phyloP scores from a whole-genome alignment of 2,113 vertebrate species.

The Verasper variegatus region DNA sequence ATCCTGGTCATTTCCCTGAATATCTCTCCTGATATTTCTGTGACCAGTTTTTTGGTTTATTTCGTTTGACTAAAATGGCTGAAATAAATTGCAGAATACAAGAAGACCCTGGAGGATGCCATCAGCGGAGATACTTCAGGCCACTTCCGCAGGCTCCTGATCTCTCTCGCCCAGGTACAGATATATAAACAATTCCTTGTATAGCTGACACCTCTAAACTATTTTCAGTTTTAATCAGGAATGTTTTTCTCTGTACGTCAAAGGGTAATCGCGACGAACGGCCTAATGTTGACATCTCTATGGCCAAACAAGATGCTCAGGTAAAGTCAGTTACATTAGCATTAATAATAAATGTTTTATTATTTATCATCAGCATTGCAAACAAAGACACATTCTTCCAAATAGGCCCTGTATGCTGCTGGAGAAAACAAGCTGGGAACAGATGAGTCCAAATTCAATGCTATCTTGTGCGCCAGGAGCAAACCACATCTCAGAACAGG shows the following conservation, averaged over 20 bases:
- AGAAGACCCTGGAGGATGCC: constrained; percentile 92
- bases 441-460: constrained; percentile 98
- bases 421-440: constrained; percentile 97
- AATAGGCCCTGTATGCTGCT: constrained; percentile 89
- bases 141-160: constrained; percentile 93
- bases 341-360: background rate
- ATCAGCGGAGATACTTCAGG: constrained; percentile 95
- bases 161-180: constrained; percentile 93
- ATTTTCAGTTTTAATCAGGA: background rate
- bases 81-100: constrained; percentile 83
- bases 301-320: constrained; percentile 95
- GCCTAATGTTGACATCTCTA: constrained; percentile 87
- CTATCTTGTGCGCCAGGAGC: constrained; percentile 93
- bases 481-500: constrained; percentile 93
- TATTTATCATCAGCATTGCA: background rate
- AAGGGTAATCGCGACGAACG: constrained; percentile 94
- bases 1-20: background rate
- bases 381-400: background rate
- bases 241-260: constrained; percentile 7
- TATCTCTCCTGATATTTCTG: background rate
- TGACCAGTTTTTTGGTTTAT: too few relatives aligned
- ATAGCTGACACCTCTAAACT: background rate
- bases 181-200: background rate
- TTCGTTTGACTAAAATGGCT: background rate
- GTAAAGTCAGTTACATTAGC: constrained; percentile 71